Conservation (phyloP, 2,113 vertebrate genomes). For the Asarcornis scutulata region DNA sequence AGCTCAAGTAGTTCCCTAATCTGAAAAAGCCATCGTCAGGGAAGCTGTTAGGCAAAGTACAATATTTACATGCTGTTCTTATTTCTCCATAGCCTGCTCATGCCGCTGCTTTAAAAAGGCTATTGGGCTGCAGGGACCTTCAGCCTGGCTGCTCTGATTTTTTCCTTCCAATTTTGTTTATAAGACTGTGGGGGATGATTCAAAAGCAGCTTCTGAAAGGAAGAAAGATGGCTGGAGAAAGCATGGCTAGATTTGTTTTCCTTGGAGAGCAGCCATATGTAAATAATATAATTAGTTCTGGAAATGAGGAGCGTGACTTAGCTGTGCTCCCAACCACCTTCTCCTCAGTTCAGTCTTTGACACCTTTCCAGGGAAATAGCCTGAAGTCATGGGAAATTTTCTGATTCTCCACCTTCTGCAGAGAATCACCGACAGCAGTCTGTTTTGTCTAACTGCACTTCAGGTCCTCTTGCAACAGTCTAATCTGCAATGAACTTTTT, state of each 20-base stretch:
- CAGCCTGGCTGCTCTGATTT: neutral
- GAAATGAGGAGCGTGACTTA: constrained; percentile 6
- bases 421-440: neutral
- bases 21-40: neutral
- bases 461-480: neutral
- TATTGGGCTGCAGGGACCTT: neutral
- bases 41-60: neutral
- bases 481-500: neutral
- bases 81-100: neutral
- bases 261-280: constrained; percentile 15
- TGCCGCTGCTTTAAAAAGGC: neutral
- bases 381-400: constrained; percentile 21
- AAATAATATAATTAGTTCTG: constrained; percentile 26
- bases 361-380: constrained; percentile 41
- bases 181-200: neutral
- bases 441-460: neutral
- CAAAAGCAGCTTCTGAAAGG: neutral
- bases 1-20: neutral
- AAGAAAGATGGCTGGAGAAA: neutral
- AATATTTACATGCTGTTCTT: neutral
- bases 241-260: neutral
- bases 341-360: neutral
- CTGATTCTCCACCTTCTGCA: neutral
- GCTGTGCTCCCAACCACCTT: neutral
- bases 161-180: neutral